Base-by-base conservation (phyloP, 2,888 invertebrate genomes). In the Hypselothyrea guttata region DNA sequence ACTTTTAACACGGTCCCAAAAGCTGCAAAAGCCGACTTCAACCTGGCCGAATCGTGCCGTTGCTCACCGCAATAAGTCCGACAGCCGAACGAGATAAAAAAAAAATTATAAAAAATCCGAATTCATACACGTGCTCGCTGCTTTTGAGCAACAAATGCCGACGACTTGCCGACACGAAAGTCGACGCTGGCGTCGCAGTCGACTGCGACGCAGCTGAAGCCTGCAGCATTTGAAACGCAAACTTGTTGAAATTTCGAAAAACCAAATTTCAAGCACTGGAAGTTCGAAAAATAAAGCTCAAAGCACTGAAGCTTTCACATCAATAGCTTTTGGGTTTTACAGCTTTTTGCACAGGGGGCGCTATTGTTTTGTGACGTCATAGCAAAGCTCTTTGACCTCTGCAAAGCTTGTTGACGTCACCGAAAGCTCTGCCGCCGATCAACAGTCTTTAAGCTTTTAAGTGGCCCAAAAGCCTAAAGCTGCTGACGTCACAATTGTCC, bases 221-320 rank as follows among this genome's bases (percentile, higher is more conserved):
- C 59, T 59, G 68, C 64, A 64, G 57, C 52, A 37, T 45, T 45
- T 12, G 18, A 35, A 37, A n/a, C 51, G 41, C 4, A 73, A 73
- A 73, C 75, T 74, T 84, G 81, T 79, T 84, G 84, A 78, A 78
- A 78, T 71, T 67, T 75, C 83, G 76, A 83, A 79, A 54, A 51
- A 22, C 22, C n/a, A n/a, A 22, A 4, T n/a, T 28, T 41, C 33
- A 53, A 75, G 60, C 64, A 55, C 59, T 78, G 83, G 83, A 76
- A 76, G 55, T 82, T 76, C 77, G 84, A 78, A 78, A 78, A 45
- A 16, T n/a, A 5, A 31, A n/a, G n/a, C n/a, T n/a, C n/a, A n/a
- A 49, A 45, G 37, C 63, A 38, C n/a, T 2, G 8, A 3, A 28
- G 28, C 47, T 47, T 51, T 30, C 3, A 13, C 9, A 12, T n/a